phyloP scores from a whole-genome alignment of 2,888 invertebrate genomes.

The Melanophora roralis region DNA sequence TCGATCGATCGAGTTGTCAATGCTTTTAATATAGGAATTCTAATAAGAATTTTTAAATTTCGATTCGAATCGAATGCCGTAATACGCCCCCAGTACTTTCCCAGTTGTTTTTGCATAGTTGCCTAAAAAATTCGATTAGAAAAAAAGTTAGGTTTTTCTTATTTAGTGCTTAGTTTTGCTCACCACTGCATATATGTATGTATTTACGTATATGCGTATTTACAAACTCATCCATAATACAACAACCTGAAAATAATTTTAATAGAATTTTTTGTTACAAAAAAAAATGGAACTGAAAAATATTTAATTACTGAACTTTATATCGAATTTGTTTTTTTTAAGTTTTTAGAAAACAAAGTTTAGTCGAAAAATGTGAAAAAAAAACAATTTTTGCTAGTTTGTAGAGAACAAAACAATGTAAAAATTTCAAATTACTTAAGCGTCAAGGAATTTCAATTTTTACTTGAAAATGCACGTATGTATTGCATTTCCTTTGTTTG shows the following conservation, averaged over 20 bases:
- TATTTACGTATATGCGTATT: too few species aligned
- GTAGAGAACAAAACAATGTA: conserved; percentile 39
- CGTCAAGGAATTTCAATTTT: conserved; percentile 48
- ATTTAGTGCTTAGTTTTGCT: too few species aligned
- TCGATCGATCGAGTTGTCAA: too few species aligned
- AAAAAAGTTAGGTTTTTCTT: too few species aligned
- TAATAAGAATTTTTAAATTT: too few species aligned
- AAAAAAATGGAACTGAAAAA: conserved; percentile 33
- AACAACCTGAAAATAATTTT: conserved; percentile 37
- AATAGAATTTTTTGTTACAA: background rate
- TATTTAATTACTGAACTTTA: conserved; percentile 31
- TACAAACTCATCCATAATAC: too few species aligned
- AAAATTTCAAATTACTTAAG: conserved; percentile 57
- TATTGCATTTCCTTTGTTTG: background rate
- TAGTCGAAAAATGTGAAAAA: background rate
- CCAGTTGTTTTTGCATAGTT: too few species aligned
- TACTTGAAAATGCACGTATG: conserved; percentile 33
- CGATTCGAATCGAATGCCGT: too few species aligned
- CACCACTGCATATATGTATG: background rate
- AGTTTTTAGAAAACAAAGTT: background rate
- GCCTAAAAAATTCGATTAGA: too few species aligned
- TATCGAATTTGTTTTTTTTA: conserved; percentile 7
- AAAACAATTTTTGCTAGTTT: too few species aligned
- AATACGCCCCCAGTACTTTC: too few species aligned
- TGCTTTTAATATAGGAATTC: too few species aligned